These are phyloP conservation scores for Tupaia chinensis DNA, from an alignment of 2,113 vertebrate species.

Conservation along the genomic window DNA sequence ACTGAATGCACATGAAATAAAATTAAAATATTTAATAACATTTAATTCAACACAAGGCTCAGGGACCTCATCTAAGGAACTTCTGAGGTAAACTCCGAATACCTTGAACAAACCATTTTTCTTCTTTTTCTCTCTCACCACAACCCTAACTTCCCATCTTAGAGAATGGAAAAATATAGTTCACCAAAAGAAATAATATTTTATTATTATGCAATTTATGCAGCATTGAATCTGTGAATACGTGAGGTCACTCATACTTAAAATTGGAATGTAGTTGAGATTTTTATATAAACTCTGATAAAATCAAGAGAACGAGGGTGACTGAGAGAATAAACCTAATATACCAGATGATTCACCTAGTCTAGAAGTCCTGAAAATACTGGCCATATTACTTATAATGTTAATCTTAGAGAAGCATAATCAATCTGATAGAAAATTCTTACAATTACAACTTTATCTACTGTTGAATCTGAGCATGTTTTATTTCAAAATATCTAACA, in stretches of 20 bases:
- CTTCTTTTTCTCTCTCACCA: neutral
- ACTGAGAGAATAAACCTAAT: neutral
- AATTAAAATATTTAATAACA: neutral
- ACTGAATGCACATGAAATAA: neutral
- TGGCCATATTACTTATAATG: neutral
- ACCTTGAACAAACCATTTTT: neutral
- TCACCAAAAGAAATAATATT: neutral
- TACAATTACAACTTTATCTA: neutral
- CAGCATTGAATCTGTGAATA: neutral
- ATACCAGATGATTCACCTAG: neutral
- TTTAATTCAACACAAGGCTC: neutral
- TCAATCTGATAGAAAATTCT: neutral
- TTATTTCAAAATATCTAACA: conserved; percentile 37
- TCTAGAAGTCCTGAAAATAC: neutral
- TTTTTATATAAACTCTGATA: neutral
- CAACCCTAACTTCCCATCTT: neutral
- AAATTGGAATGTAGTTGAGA: neutral
- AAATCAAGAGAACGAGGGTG: neutral
- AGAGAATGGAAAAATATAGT: neutral
- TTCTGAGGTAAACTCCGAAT: neutral
- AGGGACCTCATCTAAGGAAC: neutral
- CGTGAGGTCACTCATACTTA: neutral
- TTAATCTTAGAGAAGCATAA: neutral
- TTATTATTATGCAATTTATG: neutral
- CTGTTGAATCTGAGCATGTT: neutral